A percentile compares a stretch with the other conserved stretches of the same genome.
Conservation (phyloP, 53 echinoderm and acorn worm genomes). For the Mesocentrotus franciscanus region DNA sequence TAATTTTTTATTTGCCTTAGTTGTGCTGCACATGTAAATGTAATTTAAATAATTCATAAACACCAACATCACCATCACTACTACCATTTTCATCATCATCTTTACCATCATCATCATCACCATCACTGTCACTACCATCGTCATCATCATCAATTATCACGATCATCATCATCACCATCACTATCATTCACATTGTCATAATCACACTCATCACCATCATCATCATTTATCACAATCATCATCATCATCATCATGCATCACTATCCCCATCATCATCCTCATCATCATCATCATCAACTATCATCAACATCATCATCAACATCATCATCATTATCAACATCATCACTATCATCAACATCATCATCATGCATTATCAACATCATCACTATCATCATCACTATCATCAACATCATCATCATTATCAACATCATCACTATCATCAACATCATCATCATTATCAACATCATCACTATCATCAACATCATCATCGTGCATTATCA, state of each 20-base stretch:
- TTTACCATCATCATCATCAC: not conserved
- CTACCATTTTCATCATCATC: not conserved
- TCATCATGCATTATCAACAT: not conserved
- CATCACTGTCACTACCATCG: not conserved
- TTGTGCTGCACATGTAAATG: not conserved
- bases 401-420: not conserved
- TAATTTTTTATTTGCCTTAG: too few species aligned
- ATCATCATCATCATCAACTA: not conserved
- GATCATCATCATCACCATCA: not conserved
- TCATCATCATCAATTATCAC: not conserved
- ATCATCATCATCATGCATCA: not conserved
- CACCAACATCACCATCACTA: not conserved
- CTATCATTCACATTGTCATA: not conserved
- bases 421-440: not conserved
- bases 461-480: not conserved
- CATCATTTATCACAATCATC: not conserved
- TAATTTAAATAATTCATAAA: not conserved
- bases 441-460: not conserved
- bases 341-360: not conserved
- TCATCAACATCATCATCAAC: not conserved
- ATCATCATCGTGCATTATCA: not conserved
- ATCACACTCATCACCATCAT: not conserved
- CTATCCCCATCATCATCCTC: not conserved
- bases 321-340: not conserved
- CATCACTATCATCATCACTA: not conserved